These are phyloP conservation scores for Discoglossus pictus DNA, from an alignment of 2,797 vertebrate species.

Conservation along the genomic window DNA sequence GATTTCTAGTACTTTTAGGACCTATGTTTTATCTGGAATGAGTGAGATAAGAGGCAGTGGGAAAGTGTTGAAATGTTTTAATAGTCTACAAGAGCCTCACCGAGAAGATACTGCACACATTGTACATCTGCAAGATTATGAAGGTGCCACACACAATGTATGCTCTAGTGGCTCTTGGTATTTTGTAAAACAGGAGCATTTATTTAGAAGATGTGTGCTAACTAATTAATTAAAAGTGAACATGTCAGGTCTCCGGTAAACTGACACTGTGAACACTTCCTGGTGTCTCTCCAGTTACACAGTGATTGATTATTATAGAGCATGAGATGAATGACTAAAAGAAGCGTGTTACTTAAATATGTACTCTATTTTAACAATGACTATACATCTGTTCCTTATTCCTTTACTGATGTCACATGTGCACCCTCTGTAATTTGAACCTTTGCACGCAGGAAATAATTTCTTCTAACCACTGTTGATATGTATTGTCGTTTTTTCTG, in stretches of 20 bases:
- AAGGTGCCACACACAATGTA: slow-evolving; percentile 7
- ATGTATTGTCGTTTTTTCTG: no score
- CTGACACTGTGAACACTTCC: slow-evolving; percentile 1
- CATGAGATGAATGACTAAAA: background rate
- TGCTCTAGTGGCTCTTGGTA: slow-evolving; percentile 6
- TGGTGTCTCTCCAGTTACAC: background rate
- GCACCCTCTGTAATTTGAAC: no score
- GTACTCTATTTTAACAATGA: background rate
- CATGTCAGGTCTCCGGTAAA: slow-evolving; percentile 1
- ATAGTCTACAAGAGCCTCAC: background rate
- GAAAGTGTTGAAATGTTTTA: background rate
- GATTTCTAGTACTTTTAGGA: no score
- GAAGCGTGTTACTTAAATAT: background rate
- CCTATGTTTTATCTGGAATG: no score
- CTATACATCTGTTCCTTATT: slow-evolving; percentile 10
- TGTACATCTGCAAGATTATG: background rate
- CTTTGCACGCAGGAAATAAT: no score
- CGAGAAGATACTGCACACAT: background rate
- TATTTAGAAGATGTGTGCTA: background rate
- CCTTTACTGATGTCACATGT: background rate
- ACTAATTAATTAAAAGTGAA: slow-evolving; percentile 5
- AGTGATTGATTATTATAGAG: slow-evolving; percentile 5
- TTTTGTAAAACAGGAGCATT: background rate
- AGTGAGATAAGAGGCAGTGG: no score
- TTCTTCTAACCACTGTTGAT: no score